Evolutionary conservation across 2,888 invertebrate species (phyloP).

Genomic region (Rhagonycha fulva): DNA sequence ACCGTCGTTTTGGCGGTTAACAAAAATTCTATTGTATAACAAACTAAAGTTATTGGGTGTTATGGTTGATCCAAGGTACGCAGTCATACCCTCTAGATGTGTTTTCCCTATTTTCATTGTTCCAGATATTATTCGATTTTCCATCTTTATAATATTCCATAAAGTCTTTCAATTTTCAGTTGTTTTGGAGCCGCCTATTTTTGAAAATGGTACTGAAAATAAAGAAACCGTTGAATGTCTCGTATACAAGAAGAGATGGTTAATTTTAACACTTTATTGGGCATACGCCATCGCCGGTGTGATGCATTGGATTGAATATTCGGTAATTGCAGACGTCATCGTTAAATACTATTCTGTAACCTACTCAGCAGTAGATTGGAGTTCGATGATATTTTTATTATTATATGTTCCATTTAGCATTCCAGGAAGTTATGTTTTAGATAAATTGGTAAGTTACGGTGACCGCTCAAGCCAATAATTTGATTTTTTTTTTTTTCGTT

Average conservation of each 20-base stretch:
- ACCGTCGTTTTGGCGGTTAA: no score
- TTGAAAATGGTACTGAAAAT: neutral
- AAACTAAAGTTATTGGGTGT: no score
- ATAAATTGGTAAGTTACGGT: neutral
- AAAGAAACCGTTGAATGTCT: neutral
- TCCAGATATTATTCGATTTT: no score
- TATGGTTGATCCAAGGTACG: no score
- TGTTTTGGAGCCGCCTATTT: neutral
- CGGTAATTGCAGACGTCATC: neutral
- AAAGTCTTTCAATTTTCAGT: neutral
- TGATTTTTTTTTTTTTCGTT: neutral
- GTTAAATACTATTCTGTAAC: neutral
- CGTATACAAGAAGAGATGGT: neutral
- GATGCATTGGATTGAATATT: neutral
- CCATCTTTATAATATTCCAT: no score
- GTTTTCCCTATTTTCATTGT: no score
- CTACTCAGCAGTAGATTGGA: neutral
- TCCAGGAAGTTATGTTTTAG: neutral
- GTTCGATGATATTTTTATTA: neutral
- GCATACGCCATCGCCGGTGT: neutral
- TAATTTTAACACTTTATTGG: neutral
- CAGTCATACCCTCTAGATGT: no score
- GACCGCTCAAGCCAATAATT: fast-evolving
- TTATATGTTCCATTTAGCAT: neutral
- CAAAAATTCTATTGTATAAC: no score